phyloP scores from a whole-genome alignment of 2,113 vertebrate species.

The Anseranas semipalmata region DNA sequence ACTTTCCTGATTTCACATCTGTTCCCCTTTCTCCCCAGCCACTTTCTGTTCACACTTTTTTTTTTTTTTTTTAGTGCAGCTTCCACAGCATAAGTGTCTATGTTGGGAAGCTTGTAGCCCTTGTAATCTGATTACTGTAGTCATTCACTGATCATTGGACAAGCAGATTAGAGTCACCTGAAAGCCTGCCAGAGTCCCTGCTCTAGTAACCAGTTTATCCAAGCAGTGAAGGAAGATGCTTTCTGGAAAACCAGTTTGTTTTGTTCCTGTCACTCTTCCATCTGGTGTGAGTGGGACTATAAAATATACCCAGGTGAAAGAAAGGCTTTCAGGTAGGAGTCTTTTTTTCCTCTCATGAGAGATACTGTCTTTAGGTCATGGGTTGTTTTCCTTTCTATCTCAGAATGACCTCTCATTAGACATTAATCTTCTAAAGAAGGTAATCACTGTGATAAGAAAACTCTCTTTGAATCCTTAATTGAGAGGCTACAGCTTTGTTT shows the following conservation, averaged over 20 bases:
- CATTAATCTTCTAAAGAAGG: conserved; percentile 32
- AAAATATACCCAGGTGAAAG: conserved; percentile 14
- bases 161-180: conserved; percentile 69
- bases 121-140: conserved; percentile 68
- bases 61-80: background rate
- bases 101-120: conserved; percentile 49
- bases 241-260: conserved; percentile 20
- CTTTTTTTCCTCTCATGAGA: background rate
- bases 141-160: conserved; percentile 24
- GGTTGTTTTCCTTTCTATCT: background rate
- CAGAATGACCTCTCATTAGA: background rate
- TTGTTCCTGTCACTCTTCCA: conserved; percentile 6
- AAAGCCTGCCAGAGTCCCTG: conserved; percentile 38
- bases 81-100: conserved; percentile 19
- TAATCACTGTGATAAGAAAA: background rate
- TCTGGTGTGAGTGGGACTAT: conserved; percentile 11
- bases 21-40: background rate
- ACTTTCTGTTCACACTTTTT: background rate
- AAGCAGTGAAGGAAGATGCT: conserved; percentile 42
- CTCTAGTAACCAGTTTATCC: conserved; percentile 19
- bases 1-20: conserved; percentile 14
- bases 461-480: background rate
- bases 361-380: background rate
- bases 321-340: conserved; percentile 62
- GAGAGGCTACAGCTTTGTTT: background rate